A percentile compares a stretch with the other conserved stretches of the same genome.
phyloP scores from a whole-genome alignment of 2,888 invertebrate species.

The Athalia cordata region DNA sequence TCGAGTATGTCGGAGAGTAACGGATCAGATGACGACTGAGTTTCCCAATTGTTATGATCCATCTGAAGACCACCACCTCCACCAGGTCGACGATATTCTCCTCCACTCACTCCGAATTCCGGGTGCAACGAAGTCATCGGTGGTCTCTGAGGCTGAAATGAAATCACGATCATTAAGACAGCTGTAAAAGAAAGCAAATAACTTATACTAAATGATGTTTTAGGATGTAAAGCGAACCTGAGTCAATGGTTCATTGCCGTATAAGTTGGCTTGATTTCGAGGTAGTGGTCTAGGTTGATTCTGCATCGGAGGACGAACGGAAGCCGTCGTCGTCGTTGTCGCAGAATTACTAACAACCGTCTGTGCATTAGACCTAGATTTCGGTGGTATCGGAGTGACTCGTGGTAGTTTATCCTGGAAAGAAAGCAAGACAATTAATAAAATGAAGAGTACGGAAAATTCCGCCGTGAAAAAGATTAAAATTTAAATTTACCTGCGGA shows the following conservation, averaged over 20 bases:
- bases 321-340: conserved; percentile 66
- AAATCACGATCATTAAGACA: conserved; percentile 19
- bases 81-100: conserved; percentile 66
- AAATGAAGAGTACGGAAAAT: neutral
- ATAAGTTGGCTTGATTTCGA: conserved; percentile 72
- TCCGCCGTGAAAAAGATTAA: neutral
- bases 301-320: conserved; percentile 68
- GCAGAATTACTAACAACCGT: conserved; percentile 63
- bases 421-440: conserved; percentile 24
- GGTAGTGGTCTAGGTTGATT: conserved; percentile 71
- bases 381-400: conserved; percentile 54
- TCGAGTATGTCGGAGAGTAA: conserved; percentile 89
- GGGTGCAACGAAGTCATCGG: conserved; percentile 71
- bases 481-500: conserved; percentile 76
- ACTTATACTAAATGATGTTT: neutral
- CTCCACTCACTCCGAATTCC: conserved; percentile 69
- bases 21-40: conserved; percentile 78
- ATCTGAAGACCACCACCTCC: conserved; percentile 48
- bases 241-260: conserved; percentile 71
- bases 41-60: conserved; percentile 72
- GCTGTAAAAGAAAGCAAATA: neutral
- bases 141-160: conserved; percentile 66
- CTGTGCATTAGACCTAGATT: conserved; percentile 28
- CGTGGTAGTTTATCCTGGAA: conserved; percentile 77
- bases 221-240: conserved; percentile 59